Base-by-base conservation (phyloP, 1,140 invertebrate species). In the Drosophila carrolli region DNA sequence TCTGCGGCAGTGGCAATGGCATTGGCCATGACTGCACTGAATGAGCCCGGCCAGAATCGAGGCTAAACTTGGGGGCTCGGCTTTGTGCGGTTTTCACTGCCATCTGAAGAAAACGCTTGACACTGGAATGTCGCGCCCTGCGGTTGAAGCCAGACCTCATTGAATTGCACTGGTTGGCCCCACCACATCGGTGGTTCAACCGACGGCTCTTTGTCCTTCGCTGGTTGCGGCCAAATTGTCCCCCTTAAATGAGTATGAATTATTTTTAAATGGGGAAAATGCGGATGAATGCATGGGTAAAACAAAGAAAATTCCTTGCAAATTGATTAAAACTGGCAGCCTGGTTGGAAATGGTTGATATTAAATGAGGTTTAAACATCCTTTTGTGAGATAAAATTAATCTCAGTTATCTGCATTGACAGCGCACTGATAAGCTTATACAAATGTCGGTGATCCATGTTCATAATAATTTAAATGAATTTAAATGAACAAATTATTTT, bases 11-110 rank as follows among this genome's bases (percentile, higher is more conserved):
- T 46, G 40, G 66, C 65, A 60, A 14, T 78, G 79, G 70, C 70
- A 78, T 75, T 82, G 81, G 80, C 75, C 60, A 63, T 75, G 71
- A 55, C 75, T 57, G 54, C 66, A 58, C 50, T 70, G 51, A 70
- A 47, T 40, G 41, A 51, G 27, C 65, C 50, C 37, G 51, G 32
- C 32, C 23, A 19, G 47, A 44, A 67, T 67, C 40, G 19, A 27
- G 67, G 43, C 27, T 14, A 60, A 59, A 38, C n/a, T 23, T 2
- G 60, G 47, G 46, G 50, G 38, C 46, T 37, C 63, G 65, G 37
- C 63, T 50, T 71, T 70, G 43, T 68, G 74, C 51, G 59, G 56
- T 57, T 41, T 56, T 62, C 73, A 59, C 41, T 53, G 57, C 57
- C 46, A 63, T 44, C 51, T 27, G 40, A 78, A 60, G 55, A 48